Base-by-base conservation (phyloP, 2,797 vertebrate genomes). In the Cirrhinus mrigala region DNA sequence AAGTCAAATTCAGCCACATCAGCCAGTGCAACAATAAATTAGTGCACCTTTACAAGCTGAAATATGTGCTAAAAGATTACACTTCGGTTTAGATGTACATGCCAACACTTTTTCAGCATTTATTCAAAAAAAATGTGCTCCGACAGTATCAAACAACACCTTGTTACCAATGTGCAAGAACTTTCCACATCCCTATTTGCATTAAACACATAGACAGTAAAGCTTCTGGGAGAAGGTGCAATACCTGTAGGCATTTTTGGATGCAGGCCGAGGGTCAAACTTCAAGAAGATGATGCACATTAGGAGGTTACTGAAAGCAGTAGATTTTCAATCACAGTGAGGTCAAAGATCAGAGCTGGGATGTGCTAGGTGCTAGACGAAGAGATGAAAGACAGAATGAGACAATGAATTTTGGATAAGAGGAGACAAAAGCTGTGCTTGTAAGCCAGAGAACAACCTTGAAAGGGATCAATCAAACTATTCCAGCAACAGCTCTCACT, bases 281-380 rank as follows among this genome's bases (percentile, higher is more conserved):
- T 99, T 99, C 92, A 99, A 98, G 90, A 99, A 98, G 93, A 99
- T 97, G 92, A 99, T 99, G 91, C 98, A 99, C 98, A 99, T 99
- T 95, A 93, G 89, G 87, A 88, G 50, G 85, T 85, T 33, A 46
- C 60, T 29, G 44, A 75, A 40, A 68, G 58, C 73, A 27, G 37
- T 46, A 40, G 40, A 16, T 79, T 60, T 81, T 64, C 20, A 88
- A 91, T 89, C 52, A 73, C 69, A 85, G 82, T 46, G 58, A 71
- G 71, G 48, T 70, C 70, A 75, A 58, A 79, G n/a, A n/a, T 92
- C 78, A 91, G 85, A 75, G 78, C 64, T 22, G 66, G 79, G 79
- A 89, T 88, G 92, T 81, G 79, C 56, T 87, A 83, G 68, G 86
- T 86, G 83, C 94, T 95, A 40, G 71, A 84, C 18, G 74, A 40